Conservation (phyloP, 2,888 invertebrate genomes). For the Pollenia angustigena region DNA sequence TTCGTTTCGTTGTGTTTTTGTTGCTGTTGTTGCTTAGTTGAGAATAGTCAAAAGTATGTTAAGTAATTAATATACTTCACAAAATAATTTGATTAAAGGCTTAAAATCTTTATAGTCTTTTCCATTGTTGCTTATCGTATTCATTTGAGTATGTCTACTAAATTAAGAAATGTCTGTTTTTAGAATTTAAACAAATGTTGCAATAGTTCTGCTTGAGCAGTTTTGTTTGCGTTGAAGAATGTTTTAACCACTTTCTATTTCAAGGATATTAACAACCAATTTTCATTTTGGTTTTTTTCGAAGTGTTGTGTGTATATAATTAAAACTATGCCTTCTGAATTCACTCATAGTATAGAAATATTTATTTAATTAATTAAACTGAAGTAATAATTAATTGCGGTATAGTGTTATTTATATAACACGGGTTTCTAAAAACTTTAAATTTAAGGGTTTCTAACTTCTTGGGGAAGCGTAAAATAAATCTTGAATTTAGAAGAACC, state of each 20-base stretch:
- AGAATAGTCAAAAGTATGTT: constrained; percentile 55
- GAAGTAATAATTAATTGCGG: constrained; percentile 8
- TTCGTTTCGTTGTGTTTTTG: background rate
- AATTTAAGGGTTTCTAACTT: too few species aligned
- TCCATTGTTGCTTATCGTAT: constrained; percentile 14
- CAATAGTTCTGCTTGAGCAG: constrained; percentile 13
- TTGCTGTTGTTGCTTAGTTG: background rate
- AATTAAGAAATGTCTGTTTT: background rate
- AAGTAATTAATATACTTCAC: constrained; percentile 70
- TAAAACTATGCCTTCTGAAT: background rate
- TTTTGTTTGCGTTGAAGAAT: constrained; percentile 1
- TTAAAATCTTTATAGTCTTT: constrained; percentile 17
- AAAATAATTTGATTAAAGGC: constrained; percentile 68
- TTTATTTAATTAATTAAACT: constrained; percentile 5
- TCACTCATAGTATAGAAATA: background rate
- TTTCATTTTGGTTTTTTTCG: background rate
- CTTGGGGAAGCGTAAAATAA: too few species aligned
- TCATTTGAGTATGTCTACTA: background rate
- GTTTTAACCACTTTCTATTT: constrained; percentile 18
- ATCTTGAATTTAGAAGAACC: too few species aligned
- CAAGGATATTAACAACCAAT: constrained; percentile 14
- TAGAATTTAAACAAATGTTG: constrained; percentile 23
- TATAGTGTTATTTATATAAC: background rate
- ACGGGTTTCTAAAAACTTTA: background rate
- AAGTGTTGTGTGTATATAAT: background rate